Base-by-base conservation (phyloP, 2,888 invertebrate genomes). In the Alsophila aescularia region DNA sequence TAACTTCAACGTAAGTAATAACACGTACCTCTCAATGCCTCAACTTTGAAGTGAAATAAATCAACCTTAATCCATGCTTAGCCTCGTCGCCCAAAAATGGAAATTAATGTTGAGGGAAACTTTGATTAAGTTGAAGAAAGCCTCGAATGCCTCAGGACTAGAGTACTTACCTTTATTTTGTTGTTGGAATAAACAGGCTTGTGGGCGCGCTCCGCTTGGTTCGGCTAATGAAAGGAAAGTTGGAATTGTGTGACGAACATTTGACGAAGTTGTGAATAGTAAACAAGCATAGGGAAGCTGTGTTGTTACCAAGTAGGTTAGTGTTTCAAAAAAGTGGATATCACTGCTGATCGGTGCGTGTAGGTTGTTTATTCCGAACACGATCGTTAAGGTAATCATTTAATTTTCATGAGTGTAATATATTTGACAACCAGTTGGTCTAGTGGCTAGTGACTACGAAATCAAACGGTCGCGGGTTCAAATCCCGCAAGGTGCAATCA, bases 81-180 rank as follows among this genome's bases (percentile, higher is more conserved):
- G 69, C 67, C 68, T 69, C 70, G 66, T 72, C 65, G 62, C 64
- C 66, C 66, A 69, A 67, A 73, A 75, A 77, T 66, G 64, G 61
- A 66, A 66, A 67, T 67, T 60, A 76, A 74, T 67, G 71, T 71
- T 68, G 69, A 69, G 70, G 70, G 49, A 70, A 79, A 78, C 70
- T 80, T 80, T 75, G 77, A 79, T 77, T 77, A 74, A 77, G 73
- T 74, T 69, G 61, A 56, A 41, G 44, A 63, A 59, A 64, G 62
- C 63, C 45, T 12, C 55, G n/a, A 29, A 29, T 10, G 63, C 57
- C 47, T 58, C 61, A 47, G 58, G 44, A 51, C 40, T 41, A 48
- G 39, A 50, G 57, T 69, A 64, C 67, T n/a, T 69, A 64, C 67
- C 70, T 72, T 69, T 63, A 69, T 69, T 69, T 66, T 66, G 66